Base-by-base conservation (phyloP, 2,888 invertebrate species). In the Sepioteuthis lessoniana region DNA sequence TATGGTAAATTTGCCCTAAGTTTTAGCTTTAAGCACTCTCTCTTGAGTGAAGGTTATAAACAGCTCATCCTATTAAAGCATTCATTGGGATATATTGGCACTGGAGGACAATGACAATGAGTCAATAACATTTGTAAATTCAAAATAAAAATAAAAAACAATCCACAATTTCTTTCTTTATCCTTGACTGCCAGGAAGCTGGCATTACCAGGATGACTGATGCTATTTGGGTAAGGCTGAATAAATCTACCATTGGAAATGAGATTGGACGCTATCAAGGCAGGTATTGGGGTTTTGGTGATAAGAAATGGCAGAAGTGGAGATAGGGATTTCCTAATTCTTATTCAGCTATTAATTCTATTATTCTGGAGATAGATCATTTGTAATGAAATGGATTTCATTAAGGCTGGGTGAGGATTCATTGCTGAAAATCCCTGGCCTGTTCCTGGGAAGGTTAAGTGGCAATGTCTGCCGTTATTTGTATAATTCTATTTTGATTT, bases 61-160 rank as follows among this genome's bases (percentile, higher is more conserved):
- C 31, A n/a, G 31, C 76, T n/a, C 76, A 76, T 76, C 76, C n/a
- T 76, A 76, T 76, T 76, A 76, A 76, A 76, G n/a, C 31, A n/a
- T 76, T 76, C 76, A 76, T 76, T 76, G 76, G 76, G 13, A n/a
- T 76, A 76, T 76, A 76, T n/a, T 76, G 76, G 76, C 76, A n/a
- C 76, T n/a, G n/a, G 76, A 76, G 76, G 76, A 76, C 76, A 76
- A 76, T 76, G 76, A 76, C 76, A 60, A 47, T 47, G 55, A 76
- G 76, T 76, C 76, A 76, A 76, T 76, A 76, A 76, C n/a, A 76
- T 76, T 76, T 76, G n/a, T 76, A 76, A 76, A 76, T 76, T 76
- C 76, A 76, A 76, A 76, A n/a, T 31, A 76, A 76, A 8, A 76
- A 76, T n/a, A 76, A 76, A 76, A n/a, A 31, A 31, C n/a, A 76